Evolutionary conservation across 1,140 invertebrate genomes (phyloP), one percentile per base, ranked within the genome.

Genomic region (Calycopis cecrops): DNA sequence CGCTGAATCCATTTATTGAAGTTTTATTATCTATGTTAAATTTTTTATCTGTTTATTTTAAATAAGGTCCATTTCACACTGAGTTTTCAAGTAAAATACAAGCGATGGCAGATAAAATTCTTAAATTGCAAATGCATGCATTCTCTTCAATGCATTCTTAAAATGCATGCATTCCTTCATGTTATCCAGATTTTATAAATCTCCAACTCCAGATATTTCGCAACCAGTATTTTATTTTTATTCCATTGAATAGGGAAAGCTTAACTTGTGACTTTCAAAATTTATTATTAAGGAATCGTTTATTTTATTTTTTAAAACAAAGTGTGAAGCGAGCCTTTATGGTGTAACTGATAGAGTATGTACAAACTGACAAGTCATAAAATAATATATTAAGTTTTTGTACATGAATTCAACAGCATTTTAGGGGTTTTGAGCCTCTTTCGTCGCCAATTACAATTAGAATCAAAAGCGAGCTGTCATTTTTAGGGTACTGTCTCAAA

Each of bases 21-120:
- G 40, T 16, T 44, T 44, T 44, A 16, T 44, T 17, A 44, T 16
- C 40, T 16, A 40, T 40, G 14, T 44, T 44, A 16, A 9, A 44
- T 16, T 16, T 17, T 44, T 9, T 16, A 44, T 44, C 9, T 7
- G 40, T 14, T 44, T 12, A 8, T 40, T 12, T 14, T n/a, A 16
- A n/a, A 40, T 14, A 2, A 40, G n/a, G 38, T 12, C 14, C 38
- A 7, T 40, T 40, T 14, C 38, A 40, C 38, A 7, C 38, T 40
- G n/a, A 40, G 38, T 40, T 14, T 14, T 14, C 8, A 40, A 40
- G 21, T 28, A 28, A 28, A 2, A 28, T n/a, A n/a, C n/a, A n/a
- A n/a, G n/a, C n/a, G n/a, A n/a, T n/a, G n/a, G n/a, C 12, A 9
- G 35, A 37, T 11, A 37, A 11, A n/a, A 10, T 37, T 4, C 12